Evolutionary conservation across 1,140 invertebrate species (phyloP).

Genomic region (Nephila pilipes): DNA sequence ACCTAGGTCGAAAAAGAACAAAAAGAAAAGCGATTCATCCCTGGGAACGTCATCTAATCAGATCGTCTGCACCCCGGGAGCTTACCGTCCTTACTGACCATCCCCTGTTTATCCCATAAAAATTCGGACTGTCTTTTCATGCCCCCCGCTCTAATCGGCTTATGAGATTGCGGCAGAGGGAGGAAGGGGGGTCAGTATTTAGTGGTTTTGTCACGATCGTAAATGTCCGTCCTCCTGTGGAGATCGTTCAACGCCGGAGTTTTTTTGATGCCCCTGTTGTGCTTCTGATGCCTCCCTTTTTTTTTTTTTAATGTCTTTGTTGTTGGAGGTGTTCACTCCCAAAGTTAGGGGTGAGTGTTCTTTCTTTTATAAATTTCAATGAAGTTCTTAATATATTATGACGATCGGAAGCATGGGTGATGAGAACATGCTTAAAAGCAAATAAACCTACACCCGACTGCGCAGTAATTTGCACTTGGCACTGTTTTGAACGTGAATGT

Average conservation of each 20-base stretch:
- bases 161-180: neutral
- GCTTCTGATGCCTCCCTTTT: neutral
- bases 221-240: neutral
- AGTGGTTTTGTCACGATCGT: neutral
- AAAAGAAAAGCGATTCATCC: too few species aligned
- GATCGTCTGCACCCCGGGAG: neutral
- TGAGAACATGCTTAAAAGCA: too few species aligned
- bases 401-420: neutral
- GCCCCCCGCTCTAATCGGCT: neutral
- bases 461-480: too few species aligned
- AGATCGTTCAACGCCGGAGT: neutral
- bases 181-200: neutral
- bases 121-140: neutral
- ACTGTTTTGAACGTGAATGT: too few species aligned
- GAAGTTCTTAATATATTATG: neutral
- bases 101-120: neutral
- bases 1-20: too few species aligned
- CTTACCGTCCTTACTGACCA: neutral
- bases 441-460: too few species aligned
- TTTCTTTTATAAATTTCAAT: neutral
- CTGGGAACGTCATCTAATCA: neutral
- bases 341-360: too few species aligned
- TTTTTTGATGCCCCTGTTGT: neutral
- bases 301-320: neutral
- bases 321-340: neutral